phyloP scores from a whole-genome alignment of 2,888 invertebrate species.

The Catocala nupta region DNA sequence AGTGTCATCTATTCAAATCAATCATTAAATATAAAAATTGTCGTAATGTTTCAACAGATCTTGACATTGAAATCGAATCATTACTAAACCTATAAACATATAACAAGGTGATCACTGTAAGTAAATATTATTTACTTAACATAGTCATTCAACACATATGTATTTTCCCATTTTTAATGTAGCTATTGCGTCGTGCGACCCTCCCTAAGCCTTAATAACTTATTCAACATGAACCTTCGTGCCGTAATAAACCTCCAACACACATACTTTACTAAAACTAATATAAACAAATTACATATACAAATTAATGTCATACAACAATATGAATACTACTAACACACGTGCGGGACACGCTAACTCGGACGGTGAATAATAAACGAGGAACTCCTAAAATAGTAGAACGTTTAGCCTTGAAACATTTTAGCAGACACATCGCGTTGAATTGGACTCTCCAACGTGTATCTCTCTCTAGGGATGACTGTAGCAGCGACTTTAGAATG shows the following conservation, averaged over 20 bases:
- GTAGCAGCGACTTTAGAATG: neutral
- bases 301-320: conserved; percentile 5
- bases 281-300: conserved; percentile 1
- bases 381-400: conserved; percentile 34
- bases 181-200: too few species aligned
- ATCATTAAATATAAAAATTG: too few species aligned
- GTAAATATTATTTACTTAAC: too few species aligned
- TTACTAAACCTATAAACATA: too few species aligned
- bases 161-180: too few species aligned
- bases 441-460: conserved; percentile 22
- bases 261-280: too few species aligned
- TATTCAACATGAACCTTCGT: neutral
- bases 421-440: conserved; percentile 17
- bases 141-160: too few species aligned
- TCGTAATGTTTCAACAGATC: too few species aligned
- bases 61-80: too few species aligned
- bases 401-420: conserved; percentile 40
- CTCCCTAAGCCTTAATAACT: too few species aligned
- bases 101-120: too few species aligned
- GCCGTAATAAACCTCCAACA: neutral
- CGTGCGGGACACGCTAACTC: conserved; percentile 20
- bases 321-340: conserved; percentile 9
- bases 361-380: conserved; percentile 31
- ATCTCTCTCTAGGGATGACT: conserved; percentile 12
- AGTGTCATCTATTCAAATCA: too few species aligned